These are phyloP conservation scores for Thymelicus sylvestris DNA, from an alignment of 2,888 invertebrate genomes.

Conservation along the genomic window DNA sequence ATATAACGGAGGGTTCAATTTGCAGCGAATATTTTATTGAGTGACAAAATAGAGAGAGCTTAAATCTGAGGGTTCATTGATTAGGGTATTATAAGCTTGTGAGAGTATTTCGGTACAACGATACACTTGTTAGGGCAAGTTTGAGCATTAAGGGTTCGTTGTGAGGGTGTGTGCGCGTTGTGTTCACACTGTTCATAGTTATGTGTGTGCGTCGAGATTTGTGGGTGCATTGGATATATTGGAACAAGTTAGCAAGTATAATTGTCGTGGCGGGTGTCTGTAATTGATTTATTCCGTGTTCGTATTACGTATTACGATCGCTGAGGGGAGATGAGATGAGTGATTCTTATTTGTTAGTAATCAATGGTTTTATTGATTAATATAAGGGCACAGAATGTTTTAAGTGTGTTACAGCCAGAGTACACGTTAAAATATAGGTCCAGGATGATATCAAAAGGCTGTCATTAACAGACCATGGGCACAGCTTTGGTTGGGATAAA, in stretches of 20 bases:
- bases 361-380: conserved; percentile 36
- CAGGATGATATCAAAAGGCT: too few relatives aligned
- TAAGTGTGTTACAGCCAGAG: too few relatives aligned
- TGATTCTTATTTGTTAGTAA: conserved; percentile 28
- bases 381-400: neutral
- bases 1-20: conserved; percentile 13
- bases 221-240: conserved; percentile 35
- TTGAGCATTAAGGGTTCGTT: conserved; percentile 45
- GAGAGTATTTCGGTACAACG: conserved; percentile 68
- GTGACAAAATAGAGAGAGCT: conserved; percentile 41
- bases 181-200: neutral
- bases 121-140: conserved; percentile 47
- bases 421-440: too few relatives aligned
- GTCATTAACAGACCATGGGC: too few relatives aligned
- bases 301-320: conserved; percentile 7
- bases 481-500: too few relatives aligned
- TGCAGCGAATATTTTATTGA: conserved; percentile 10
- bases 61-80: conserved; percentile 70
- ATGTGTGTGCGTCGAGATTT: conserved; percentile 4
- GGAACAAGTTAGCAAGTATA: conserved; percentile 73
- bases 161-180: conserved; percentile 27
- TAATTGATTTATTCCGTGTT: conserved; percentile 74
- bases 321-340: conserved; percentile 20
- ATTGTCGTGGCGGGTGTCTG: conserved; percentile 70
- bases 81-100: conserved; percentile 73